Conservation (phyloP, 2,113 vertebrate species). For the human (Homo sapiens) region DNA sequence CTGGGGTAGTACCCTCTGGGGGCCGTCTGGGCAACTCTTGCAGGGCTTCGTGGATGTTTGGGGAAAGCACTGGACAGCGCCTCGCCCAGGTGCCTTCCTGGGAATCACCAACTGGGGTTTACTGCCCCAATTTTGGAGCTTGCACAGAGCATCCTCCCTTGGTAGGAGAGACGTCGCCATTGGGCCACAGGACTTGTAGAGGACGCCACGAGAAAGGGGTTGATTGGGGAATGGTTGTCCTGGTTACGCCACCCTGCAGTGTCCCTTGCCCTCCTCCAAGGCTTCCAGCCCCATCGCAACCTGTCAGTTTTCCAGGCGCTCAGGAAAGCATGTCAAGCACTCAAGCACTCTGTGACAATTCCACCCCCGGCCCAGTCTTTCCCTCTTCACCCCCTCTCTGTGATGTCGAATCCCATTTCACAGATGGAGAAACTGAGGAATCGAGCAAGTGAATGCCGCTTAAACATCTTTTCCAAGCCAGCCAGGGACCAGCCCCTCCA, state of each 20-base stretch:
- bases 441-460: accelerated
- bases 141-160: neutral
- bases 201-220: neutral
- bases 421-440: slow-evolving; percentile 55
- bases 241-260: neutral
- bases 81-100: neutral
- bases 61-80: neutral
- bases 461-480: neutral
- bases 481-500: neutral
- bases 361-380: neutral
- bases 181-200: accelerated
- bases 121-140: neutral
- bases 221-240: neutral
- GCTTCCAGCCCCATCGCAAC: neutral
- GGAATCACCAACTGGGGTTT: neutral
- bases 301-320: neutral
- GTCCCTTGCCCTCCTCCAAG: neutral
- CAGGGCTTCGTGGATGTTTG: neutral
- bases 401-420: slow-evolving; percentile 46
- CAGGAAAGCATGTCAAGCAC: neutral
- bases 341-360: neutral
- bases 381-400: neutral
- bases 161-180: neutral
- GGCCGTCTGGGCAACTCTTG: neutral
- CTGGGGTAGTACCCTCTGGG: neutral